A percentile compares a stretch with the other conserved stretches of the same genome.
phyloP scores from a whole-genome alignment of 1,140 invertebrate species.

The Drosophila lowei region DNA sequence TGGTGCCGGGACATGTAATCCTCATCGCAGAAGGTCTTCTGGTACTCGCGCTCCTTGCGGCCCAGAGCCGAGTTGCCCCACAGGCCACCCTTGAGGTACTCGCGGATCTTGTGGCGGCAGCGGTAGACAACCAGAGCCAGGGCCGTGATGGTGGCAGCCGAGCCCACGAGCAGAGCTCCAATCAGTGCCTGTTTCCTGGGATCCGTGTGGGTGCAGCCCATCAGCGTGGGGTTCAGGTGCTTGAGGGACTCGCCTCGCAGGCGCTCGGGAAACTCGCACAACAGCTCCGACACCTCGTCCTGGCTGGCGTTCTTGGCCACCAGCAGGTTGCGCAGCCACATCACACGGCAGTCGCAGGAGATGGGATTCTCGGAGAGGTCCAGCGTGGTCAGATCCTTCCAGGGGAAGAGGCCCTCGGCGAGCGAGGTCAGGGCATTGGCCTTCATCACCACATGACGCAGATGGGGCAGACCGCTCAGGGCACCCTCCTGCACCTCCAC shows the following conservation, averaged over 20 bases:
- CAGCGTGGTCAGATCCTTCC: slow-evolving; percentile 89
- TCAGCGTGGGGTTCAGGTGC: slow-evolving; percentile 88
- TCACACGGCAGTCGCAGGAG: slow-evolving; percentile 89
- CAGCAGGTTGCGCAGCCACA: slow-evolving; percentile 92
- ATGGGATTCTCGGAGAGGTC: slow-evolving; percentile 93
- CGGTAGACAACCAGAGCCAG: slow-evolving; percentile 90
- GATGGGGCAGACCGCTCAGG: slow-evolving; percentile 90
- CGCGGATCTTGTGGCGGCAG: slow-evolving; percentile 90
- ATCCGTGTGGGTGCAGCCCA: slow-evolving; percentile 91
- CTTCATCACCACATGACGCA: slow-evolving; percentile 89
- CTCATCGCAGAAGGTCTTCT: slow-evolving; percentile 94
- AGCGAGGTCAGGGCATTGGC: slow-evolving; percentile 90
- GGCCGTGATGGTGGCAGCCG: slow-evolving; percentile 87
- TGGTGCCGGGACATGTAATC: slow-evolving; percentile 89
- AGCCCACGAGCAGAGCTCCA: slow-evolving; percentile 88
- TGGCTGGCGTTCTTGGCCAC: slow-evolving; percentile 88
- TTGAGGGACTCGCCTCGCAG: slow-evolving; percentile 88
- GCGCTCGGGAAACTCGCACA: slow-evolving; percentile 90
- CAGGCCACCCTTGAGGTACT: slow-evolving; percentile 90
- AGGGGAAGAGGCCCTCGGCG: slow-evolving; percentile 90
- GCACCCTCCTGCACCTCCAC: slow-evolving; percentile 89
- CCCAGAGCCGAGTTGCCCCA: slow-evolving; percentile 90
- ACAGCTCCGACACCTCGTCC: slow-evolving; percentile 84
- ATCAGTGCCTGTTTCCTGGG: slow-evolving; percentile 91
- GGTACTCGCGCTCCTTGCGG: slow-evolving; percentile 93